Base-by-base conservation (phyloP, 2,888 invertebrate genomes). In the Pyrrhia umbra region DNA sequence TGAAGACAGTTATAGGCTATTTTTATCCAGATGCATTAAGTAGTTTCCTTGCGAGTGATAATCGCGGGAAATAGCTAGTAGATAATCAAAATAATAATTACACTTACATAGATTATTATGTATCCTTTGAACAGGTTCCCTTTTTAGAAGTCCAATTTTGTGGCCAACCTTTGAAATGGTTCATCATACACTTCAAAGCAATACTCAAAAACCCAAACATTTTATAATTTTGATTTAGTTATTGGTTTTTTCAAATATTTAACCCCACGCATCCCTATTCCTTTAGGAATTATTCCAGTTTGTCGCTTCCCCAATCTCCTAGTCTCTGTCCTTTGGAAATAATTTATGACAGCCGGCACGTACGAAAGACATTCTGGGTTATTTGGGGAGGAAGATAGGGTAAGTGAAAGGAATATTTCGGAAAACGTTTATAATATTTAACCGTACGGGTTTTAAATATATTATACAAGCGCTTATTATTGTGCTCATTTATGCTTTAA, bases 331-430 rank as follows among this genome's bases (percentile, higher is more conserved):
- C 85, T 85, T 85, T 82, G 84, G 77, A 87, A 87, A 89, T 89
- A 89, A 90, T 91, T 89, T 90, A 91, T 87, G 86, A 79, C 77
- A 69, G 73, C 67, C 66, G 71, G 61, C 75, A 79, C 80, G 80
- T 80, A 68, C 61, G 74, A 76, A 81, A 81, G 81, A 86, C 77
- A 79, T 87, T 86, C 71, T 79, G 77, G 74, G 82, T 82, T 85
- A 65, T 69, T 75, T 51, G 37, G 54, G 25, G 16, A 54, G 58
- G 23, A 13, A 15, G 16, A 2, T 27, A 54, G 55, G 8, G 21
- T 43, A 52, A 59, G 34, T 58, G 20, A 57, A 8, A 57, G 20
- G 21, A 42, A 21, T 18, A 70, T 59, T 45, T n/a, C 6, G n/a
- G 15, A 13, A 34, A 10, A 47, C 4, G 1, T 20, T 2, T 6